These are phyloP conservation scores for Heliconius eleuchia DNA, from an alignment of 1,140 invertebrate genomes.

Conservation along the genomic window DNA sequence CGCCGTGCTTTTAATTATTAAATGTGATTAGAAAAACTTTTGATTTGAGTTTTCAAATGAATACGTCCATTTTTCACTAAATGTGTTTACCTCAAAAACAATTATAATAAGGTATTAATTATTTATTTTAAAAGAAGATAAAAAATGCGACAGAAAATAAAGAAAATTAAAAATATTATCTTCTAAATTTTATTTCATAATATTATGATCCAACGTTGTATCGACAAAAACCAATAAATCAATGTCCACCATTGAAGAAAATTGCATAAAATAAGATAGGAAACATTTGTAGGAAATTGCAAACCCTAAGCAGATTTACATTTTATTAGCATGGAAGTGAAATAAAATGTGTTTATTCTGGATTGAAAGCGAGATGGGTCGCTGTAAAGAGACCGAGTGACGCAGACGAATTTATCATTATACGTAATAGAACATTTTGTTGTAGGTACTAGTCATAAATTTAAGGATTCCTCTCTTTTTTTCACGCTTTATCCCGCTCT, in stretches of 20 bases:
- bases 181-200: not conserved
- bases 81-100: no score
- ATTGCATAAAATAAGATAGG: constrained; percentile 71
- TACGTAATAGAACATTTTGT: not conserved
- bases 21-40: no score
- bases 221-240: constrained; percentile 17
- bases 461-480: no score
- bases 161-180: not conserved
- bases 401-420: constrained; percentile 42
- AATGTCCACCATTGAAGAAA: constrained; percentile 60
- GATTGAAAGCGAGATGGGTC: constrained; percentile 52
- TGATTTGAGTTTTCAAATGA: no score
- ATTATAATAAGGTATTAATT: no score
- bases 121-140: not conserved
- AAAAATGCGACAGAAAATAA: not conserved
- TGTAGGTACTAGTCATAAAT: not conserved
- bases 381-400: constrained; percentile 58
- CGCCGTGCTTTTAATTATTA: no score
- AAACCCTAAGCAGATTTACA: constrained; percentile 67
- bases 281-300: constrained; percentile 72
- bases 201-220: not conserved
- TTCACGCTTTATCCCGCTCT: not conserved
- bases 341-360: constrained; percentile 76
- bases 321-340: constrained; percentile 72
- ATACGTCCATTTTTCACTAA: no score